Evolutionary conservation across 2,888 invertebrate species (phyloP), one percentile per base, ranked within the genome.

Genomic region (Branchellion lobata): DNA sequence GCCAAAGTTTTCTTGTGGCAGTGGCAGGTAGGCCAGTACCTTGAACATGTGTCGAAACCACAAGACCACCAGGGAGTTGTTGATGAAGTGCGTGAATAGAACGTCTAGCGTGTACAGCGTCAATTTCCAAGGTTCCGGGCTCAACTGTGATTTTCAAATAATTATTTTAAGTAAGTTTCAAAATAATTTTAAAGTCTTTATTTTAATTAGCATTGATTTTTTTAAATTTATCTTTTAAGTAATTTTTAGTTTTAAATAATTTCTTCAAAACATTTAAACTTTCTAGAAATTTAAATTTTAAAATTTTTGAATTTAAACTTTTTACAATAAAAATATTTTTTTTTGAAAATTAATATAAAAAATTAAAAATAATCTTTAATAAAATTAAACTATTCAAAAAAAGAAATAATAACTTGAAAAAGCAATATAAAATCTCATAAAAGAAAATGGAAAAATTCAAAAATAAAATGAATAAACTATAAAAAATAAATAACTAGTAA

Each of bases 21-120:
- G 24, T 24, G 61, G 61, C n/a, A 57, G 61, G 24, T 57, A 57
- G n/a, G 3, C 61, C 3, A 57, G 61, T 14, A 57, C 14, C 21
- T 57, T 57, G 24, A 57, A 57, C 61, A 57, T 57, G 24, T 57
- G 61, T n/a, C 61, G 8, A n/a, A 57, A 57, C 61, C 61, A 57
- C 61, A 57, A n/a, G 21, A 57, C 21, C n/a, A 57, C 61, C 61
- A 57, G 24, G 3, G 61, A 14, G 61, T 18, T 57, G 61, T 57
- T 57, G 14, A 57, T n/a, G 61, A 57, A 57, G 24, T 57, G 61
- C 24, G 61, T 57, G 61, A 57, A 57, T n/a, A 57, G 24, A 57
- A n/a, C 61, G 61, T 57, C 61, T 5, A 57, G 21, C 5, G 24
- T 18, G 24, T 18, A 57, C 21, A 57, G 8, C 5, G 21, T 57